Percentiles rank a stretch among this genome's conserved stretches.
phyloP scores from a whole-genome alignment of 2,888 invertebrate species.

The Druceiella hillmani region DNA sequence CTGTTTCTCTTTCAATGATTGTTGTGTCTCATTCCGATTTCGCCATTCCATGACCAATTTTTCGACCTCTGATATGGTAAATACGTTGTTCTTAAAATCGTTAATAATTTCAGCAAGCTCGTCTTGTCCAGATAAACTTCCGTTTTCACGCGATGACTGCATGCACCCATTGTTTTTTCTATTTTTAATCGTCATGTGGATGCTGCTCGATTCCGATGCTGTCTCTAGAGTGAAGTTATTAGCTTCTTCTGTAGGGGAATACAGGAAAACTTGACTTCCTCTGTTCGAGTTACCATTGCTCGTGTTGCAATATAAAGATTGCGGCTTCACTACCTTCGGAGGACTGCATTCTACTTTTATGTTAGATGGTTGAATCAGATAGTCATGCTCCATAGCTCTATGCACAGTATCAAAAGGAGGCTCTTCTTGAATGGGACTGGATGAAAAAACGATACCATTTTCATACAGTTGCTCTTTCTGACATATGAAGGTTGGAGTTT shows the following conservation, averaged over 20 bases:
- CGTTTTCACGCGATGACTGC: slow-evolving; percentile 40
- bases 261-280: slow-evolving; percentile 41
- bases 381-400: slow-evolving; percentile 50
- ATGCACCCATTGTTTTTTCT: slow-evolving; percentile 34
- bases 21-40: slow-evolving; percentile 81
- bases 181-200: slow-evolving; percentile 40
- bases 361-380: slow-evolving; percentile 57
- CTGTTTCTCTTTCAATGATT: slow-evolving; percentile 79
- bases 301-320: too few species aligned
- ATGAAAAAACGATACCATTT: slow-evolving; percentile 41
- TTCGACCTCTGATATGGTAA: slow-evolving; percentile 80
- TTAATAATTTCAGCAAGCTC: slow-evolving; percentile 82
- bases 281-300: slow-evolving; percentile 46
- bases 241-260: slow-evolving; percentile 48
- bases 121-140: slow-evolving; percentile 54
- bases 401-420: slow-evolving; percentile 31
- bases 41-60: slow-evolving; percentile 82
- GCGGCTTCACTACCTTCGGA: too few species aligned
- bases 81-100: slow-evolving; percentile 85
- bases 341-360: slow-evolving; percentile 47
- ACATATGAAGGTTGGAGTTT: too few species aligned
- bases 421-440: slow-evolving; percentile 9
- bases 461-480: slow-evolving; percentile 48
- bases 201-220: slow-evolving; percentile 49
- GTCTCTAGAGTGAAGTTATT: slow-evolving; percentile 45